Base-by-base conservation (phyloP, 37 sponge, comb jelly and placozoan species). In the Mnemiopsis leidyi region DNA sequence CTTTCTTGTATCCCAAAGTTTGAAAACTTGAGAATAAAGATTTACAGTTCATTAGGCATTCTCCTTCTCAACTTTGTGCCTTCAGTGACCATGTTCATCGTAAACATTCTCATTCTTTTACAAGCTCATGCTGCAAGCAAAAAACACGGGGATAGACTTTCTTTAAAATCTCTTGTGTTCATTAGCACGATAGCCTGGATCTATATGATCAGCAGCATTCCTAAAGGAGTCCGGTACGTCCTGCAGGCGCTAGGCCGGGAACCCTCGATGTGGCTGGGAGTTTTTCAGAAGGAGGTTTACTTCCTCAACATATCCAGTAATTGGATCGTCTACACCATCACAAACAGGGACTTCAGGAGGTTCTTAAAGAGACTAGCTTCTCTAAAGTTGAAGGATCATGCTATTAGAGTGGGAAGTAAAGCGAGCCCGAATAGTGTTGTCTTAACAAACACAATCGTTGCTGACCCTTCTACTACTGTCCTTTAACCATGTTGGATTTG, bases 151-250 rank as follows among this genome's bases (percentile, higher is more conserved):
- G 30, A 71, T 5, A n/a, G 3, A 13, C 26, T 71, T 5, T 29
- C 30, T 23, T 3, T 29, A 28, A 71, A 71, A 18, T 29, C 30
- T 71, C 30, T 71, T 23, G 75, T 71, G 3, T n/a, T 71, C 30
- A 71, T 71, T 5, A 71, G 75, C 75, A 25, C 75, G 2, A 71
- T 71, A 29, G 75, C 75, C 31, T 71, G 75, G 75, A 71, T 71
- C 31, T 71, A 71, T 28, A 71, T 71, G 5, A 18, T 71, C 23
- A 71, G 75, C 75, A 29, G 30, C 20, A 28, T 71, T 29, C 75
- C 75, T n/a, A 71, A 71, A 28, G 75, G 75, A 29, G 23, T 71
- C 31, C 26, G 75, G 75, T 71, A 71, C 20, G 23, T 71, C 30
- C 75, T 71, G 3, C 75, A 71, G 30, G 75, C 21, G n/a, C 26